Base-by-base conservation (phyloP, 2,888 invertebrate species). In the Penaeus monodon region DNA sequence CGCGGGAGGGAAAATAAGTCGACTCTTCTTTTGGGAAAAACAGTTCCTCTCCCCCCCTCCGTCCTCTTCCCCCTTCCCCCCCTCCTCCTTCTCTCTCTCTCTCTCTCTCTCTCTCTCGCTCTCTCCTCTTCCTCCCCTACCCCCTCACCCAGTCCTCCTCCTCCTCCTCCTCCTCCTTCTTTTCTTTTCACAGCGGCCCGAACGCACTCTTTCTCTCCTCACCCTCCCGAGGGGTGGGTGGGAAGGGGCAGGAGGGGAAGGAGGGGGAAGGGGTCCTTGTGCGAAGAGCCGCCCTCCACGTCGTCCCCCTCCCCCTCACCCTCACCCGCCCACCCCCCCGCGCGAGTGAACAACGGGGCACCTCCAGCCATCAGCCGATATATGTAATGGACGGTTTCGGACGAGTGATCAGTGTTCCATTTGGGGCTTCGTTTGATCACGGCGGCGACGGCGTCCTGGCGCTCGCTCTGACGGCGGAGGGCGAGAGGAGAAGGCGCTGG, bases 1-100 rank as follows among this genome's bases (percentile, higher is more conserved):
- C 57, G 57, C 57, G 57, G 57, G 57, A 57, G 57, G 57, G 81
- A 81, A 81, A 81, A 81, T 73, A 81, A 81, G 70, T 81, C 81
- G 81, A 81, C 49, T 81, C 81, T 81, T 63, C 68, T 81, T 70
- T 81, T 81, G 68, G 81, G 81, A 81, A 81, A 57, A 81, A 81
- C 81, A 81, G 70, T 70, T 81, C 81, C 81, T 63, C 70, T 81
- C 81, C 63, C 63, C 70, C 81, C 70, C 70, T 81, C 70, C 81
- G 70, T 38, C 57, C 27, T 33, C 63, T 63, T 64, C 63, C 33
- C 33, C 33, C 27, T 22, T 22, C 29, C 20, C n/a, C 29, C 20
- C 73, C 33, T 73, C 29, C 20, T 2, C 29, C 12, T 33, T 2
- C 7, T 27, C 27, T 66, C 27, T 22, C 29, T n/a, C 57, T 57